A percentile compares a stretch with the other conserved stretches of the same genome.
Evolutionary conservation across 2,888 invertebrate genomes (phyloP).

Genomic region (Cecidostiba fungosa): DNA sequence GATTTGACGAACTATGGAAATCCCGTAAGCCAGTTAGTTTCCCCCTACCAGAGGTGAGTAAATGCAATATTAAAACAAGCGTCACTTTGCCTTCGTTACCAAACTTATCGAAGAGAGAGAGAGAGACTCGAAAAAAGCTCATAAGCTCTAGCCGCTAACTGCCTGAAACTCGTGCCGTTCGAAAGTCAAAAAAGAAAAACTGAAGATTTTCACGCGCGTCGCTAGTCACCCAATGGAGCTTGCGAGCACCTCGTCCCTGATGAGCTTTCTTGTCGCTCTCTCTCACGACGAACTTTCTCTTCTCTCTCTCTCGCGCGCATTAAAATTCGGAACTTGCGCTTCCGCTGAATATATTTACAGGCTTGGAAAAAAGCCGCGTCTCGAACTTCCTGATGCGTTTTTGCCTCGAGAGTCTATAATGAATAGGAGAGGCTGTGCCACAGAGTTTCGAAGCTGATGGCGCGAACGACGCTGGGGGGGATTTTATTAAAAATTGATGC

Average conservation of each 20-base stretch:
- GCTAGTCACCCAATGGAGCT: constrained; percentile 6
- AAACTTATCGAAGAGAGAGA: constrained; percentile 20
- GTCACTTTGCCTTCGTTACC: not conserved
- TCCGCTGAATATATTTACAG: constrained; percentile 24
- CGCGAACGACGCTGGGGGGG: not conserved
- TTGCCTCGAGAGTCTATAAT: constrained; percentile 17
- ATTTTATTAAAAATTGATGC: constrained; percentile 43
- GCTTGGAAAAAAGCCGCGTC: not conserved
- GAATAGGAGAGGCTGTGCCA: not conserved
- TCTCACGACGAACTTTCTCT: constrained; percentile 67
- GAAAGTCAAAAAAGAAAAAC: constrained; percentile 7
- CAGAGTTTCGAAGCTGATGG: not conserved
- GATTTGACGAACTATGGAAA: constrained; percentile 57
- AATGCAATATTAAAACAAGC: not conserved
- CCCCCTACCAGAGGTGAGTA: constrained; percentile 44
- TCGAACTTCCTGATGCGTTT: constrained; percentile 12
- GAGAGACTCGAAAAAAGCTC: constrained; percentile 1
- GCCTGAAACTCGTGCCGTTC: not conserved
- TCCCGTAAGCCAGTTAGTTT: constrained; percentile 19
- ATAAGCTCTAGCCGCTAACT: not conserved
- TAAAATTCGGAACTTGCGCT: constrained; percentile 67
- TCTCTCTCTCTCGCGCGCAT: constrained; percentile 62
- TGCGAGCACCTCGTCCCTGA: constrained; percentile 63
- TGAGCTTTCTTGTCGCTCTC: constrained; percentile 70
- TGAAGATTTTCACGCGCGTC: not conserved